phyloP scores from a whole-genome alignment of 2,888 invertebrate genomes.

The Trilocha varians region DNA sequence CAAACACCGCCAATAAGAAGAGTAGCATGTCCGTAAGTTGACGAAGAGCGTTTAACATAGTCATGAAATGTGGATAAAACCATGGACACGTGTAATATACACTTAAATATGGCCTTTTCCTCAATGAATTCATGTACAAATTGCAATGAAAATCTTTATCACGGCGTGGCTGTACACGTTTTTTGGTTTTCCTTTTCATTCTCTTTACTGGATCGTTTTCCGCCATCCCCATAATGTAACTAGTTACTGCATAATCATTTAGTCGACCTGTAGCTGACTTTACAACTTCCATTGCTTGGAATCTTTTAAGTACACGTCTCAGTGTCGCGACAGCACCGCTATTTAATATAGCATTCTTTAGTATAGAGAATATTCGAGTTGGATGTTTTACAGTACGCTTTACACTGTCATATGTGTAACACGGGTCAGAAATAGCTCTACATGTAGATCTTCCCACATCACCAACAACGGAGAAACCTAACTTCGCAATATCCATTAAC shows the following conservation, averaged over 20 bases:
- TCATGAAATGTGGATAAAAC: slow-evolving; percentile 40
- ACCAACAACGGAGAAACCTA: slow-evolving; percentile 7
- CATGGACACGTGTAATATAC: slow-evolving; percentile 33
- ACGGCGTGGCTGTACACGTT: slow-evolving; percentile 3
- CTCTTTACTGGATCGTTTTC: slow-evolving; percentile 21
- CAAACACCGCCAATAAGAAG: slow-evolving; percentile 33
- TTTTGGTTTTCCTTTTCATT: slow-evolving; percentile 9
- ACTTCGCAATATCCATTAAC: slow-evolving; percentile 12
- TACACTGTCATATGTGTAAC: slow-evolving; percentile 12
- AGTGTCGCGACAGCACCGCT: slow-evolving; percentile 17
- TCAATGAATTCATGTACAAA: slow-evolving; percentile 31
- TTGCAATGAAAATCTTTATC: slow-evolving; percentile 27
- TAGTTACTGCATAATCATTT: slow-evolving; percentile 16
- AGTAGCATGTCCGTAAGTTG: slow-evolving; percentile 31
- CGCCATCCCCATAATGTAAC: slow-evolving; percentile 18
- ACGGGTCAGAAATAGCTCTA: slow-evolving; percentile 19
- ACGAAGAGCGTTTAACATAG: slow-evolving; percentile 25
- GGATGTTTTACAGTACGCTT: slow-evolving; percentile 16
- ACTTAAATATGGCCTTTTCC: slow-evolving; percentile 28
- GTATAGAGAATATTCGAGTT: slow-evolving; percentile 6
- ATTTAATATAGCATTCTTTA: slow-evolving; percentile 12
- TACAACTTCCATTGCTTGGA: slow-evolving; percentile 13
- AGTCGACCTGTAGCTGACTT: slow-evolving; percentile 11
- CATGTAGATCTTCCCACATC: slow-evolving; percentile 11
- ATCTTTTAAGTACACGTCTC: slow-evolving; percentile 19